Conservation (phyloP, 2,888 invertebrate genomes). For the Steinernema hermaphroditum region DNA sequence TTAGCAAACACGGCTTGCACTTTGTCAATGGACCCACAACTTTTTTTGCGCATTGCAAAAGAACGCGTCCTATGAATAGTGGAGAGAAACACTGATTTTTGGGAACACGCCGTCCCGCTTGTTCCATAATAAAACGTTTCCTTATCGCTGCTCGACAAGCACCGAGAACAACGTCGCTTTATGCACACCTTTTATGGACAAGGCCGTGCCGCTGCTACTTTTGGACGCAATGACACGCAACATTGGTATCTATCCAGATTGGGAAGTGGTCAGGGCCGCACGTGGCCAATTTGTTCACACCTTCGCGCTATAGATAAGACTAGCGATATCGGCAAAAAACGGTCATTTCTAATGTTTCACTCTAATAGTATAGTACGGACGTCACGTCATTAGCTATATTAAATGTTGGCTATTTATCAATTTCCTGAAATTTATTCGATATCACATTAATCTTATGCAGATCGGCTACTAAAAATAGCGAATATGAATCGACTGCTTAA, state of each 20-base stretch:
- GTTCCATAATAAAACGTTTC: not conserved
- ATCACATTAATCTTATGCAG: too few relatives aligned
- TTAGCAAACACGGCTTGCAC: too few relatives aligned
- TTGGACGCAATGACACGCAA: conserved; percentile 3
- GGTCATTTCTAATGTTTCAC: too few relatives aligned
- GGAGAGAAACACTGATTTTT: not conserved
- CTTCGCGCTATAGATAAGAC: not conserved
- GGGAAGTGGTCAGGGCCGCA: not conserved
- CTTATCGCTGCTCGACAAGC: conserved; percentile 1
- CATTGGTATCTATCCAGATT: not conserved
- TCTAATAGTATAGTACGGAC: too few relatives aligned
- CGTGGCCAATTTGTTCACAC: not conserved
- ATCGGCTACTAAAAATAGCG: too few relatives aligned
- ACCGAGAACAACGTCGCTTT: not conserved
- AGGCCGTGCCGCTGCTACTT: not conserved
- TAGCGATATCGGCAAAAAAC: too few relatives aligned
- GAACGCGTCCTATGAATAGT: not conserved
- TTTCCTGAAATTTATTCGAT: too few relatives aligned
- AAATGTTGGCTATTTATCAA: too few relatives aligned
- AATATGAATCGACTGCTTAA: too few relatives aligned
- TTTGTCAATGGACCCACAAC: not conserved
- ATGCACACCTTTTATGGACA: not conserved
- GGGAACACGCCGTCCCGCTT: not conserved
- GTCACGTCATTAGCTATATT: too few relatives aligned
- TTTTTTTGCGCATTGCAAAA: not conserved